Conservation (phyloP, 1,140 invertebrate genomes). For the Psilanteris sp. region DNA sequence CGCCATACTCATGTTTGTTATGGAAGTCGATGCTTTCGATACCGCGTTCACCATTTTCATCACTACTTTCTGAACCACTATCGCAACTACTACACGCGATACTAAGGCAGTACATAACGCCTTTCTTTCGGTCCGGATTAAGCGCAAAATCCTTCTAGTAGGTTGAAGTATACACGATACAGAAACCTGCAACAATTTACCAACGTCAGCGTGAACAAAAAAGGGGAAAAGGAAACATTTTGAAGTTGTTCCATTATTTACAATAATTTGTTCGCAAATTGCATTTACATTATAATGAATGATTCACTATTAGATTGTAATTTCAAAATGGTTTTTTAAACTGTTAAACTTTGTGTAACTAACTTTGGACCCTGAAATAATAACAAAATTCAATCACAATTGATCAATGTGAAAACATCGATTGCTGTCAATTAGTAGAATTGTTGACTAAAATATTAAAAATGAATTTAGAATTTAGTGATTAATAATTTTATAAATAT, state of each 20-base stretch:
- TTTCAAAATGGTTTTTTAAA: conserved; percentile 18
- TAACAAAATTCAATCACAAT: too few species aligned
- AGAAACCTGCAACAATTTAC: not conserved
- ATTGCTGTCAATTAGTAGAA: too few species aligned
- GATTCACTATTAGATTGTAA: too few species aligned
- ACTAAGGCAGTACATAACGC: conserved; percentile 70
- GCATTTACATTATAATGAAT: conserved; percentile 1
- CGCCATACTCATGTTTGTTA: conserved; percentile 33
- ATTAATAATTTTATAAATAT: too few species aligned
- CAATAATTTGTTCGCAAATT: not conserved
- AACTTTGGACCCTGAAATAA: too few species aligned
- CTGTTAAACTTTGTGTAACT: too few species aligned
- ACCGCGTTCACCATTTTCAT: conserved; percentile 52
- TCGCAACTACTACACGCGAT: conserved; percentile 69
- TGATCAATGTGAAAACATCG: too few species aligned
- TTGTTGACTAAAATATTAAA: too few species aligned
- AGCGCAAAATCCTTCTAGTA: not conserved
- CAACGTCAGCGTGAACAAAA: not conserved
- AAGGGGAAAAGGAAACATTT: too few species aligned
- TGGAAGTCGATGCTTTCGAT: conserved; percentile 48
- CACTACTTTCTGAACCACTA: conserved; percentile 56
- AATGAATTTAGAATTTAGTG: too few species aligned
- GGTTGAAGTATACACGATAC: not conserved
- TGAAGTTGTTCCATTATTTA: conserved; percentile 10
- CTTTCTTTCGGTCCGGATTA: not conserved